phyloP scores from a whole-genome alignment of 2,113 vertebrate genomes.

The Semnopithecus entellus region DNA sequence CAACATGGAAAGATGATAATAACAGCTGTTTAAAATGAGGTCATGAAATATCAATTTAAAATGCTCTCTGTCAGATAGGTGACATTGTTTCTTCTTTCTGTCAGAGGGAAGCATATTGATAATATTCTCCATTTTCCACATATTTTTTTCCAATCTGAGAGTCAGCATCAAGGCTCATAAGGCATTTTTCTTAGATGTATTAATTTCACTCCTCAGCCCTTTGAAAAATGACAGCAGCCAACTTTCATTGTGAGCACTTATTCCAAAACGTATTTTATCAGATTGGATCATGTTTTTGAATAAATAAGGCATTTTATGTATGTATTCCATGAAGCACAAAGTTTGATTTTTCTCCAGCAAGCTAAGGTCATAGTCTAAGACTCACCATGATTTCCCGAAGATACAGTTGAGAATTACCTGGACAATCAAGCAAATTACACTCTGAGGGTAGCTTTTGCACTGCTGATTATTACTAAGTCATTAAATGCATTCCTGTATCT shows the following conservation, averaged over 20 bases:
- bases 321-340: not conserved
- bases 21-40: constrained; percentile 40
- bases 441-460: not conserved
- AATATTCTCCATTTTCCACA: not conserved
- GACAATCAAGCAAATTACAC: not conserved
- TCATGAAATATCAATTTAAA: constrained; percentile 52
- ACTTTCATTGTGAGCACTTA: constrained; percentile 48
- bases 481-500: not conserved
- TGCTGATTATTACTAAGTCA: not conserved
- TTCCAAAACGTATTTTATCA: constrained; percentile 54
- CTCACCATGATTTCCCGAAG: not conserved
- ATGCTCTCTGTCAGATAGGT: constrained; percentile 4
- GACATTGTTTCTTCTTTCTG: constrained; percentile 37
- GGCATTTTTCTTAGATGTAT: not conserved
- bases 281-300: constrained; percentile 55
- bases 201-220: not conserved
- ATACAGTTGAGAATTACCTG: not conserved
- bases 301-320: constrained; percentile 49
- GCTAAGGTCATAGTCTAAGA: not conserved
- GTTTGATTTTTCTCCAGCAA: constrained; percentile 27
- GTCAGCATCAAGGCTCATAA: not conserved
- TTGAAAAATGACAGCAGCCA: constrained; percentile 52
- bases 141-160: constrained; percentile 32
- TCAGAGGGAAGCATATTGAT: constrained; percentile 20
- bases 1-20: constrained; percentile 7